phyloP scores from a whole-genome alignment of 2,888 invertebrate species.

The Sphinx pinastri region DNA sequence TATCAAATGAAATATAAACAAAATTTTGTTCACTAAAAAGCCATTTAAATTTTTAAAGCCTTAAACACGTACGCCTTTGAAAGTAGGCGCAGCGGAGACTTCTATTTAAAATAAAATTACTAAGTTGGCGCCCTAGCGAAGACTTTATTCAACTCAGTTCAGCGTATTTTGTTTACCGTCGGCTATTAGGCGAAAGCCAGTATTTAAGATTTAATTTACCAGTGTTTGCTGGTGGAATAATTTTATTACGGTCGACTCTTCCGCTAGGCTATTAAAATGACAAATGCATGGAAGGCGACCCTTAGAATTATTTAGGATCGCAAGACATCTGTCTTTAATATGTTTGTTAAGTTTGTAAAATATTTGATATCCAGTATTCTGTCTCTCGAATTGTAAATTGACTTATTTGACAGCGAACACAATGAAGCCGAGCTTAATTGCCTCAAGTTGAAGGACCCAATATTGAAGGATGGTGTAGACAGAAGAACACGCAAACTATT shows the following conservation, averaged over 20 bases:
- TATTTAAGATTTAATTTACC: slow-evolving; percentile 52
- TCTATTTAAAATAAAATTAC: slow-evolving; percentile 48
- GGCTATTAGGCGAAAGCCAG: slow-evolving; percentile 44
- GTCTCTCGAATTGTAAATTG: not conserved
- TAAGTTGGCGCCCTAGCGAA: slow-evolving; percentile 38
- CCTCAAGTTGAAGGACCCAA: too few relatives aligned
- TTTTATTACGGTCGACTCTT: slow-evolving; percentile 55
- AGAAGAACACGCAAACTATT: too few relatives aligned
- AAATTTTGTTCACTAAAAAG: slow-evolving; percentile 14
- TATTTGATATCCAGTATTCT: not conserved
- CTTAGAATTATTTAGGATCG: slow-evolving; percentile 11
- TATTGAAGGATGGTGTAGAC: too few relatives aligned
- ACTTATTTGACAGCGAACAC: not conserved
- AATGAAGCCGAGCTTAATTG: too few relatives aligned
- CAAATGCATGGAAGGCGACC: slow-evolving; percentile 46
- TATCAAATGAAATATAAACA: not conserved
- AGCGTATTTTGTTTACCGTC: slow-evolving; percentile 42
- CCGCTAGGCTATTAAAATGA: slow-evolving; percentile 54
- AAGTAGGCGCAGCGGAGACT: slow-evolving; percentile 33
- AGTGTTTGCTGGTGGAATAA: slow-evolving; percentile 51
- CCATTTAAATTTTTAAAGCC: slow-evolving; percentile 24
- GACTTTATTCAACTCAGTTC: slow-evolving; percentile 44
- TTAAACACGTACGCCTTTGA: slow-evolving; percentile 28
- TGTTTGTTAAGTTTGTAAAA: not conserved
- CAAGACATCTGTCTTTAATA: slow-evolving; percentile 15